Base-by-base conservation (phyloP, 2,888 invertebrate genomes). In the Leptinotarsa peninsularis region DNA sequence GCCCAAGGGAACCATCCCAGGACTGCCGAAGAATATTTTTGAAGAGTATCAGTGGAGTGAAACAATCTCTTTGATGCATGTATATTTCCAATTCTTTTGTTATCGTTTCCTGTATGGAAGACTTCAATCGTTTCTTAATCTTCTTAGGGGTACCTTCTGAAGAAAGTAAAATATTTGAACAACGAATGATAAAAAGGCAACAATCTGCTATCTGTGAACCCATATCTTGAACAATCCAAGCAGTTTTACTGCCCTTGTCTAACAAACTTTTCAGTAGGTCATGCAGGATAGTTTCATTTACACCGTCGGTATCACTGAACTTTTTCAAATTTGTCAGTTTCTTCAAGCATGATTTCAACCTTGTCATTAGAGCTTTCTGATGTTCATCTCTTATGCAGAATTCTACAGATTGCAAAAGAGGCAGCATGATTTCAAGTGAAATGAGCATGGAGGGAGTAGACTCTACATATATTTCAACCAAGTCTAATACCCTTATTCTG, bases 381-480 rank as follows among this genome's bases (percentile, higher is more conserved):
- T 93, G 91, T 74, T 90, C 91, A 79, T 94, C 93, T 82, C 91
- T 91, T 66, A 94, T 91, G 78, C 93, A 92, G 84, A 92, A 93
- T 85, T 94, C 94, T 2, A 94, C 86, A 81, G 93, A 90, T 80
- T 92, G 90, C 66, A 93, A 91, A 2, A 95, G 87, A 0, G 94
- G 92, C 10, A 93, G 88, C 82, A 95, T 91, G 88, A 94, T 92
- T 81, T 93, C 93, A 63, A 95, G 87, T 74, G 92, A 91, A 43
- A 93, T 88, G 56, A 92, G 90, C 91, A 95, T 91, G 0, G 92
- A 90, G 0, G 94, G 94, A 69, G 91, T 91, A 27, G 92, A 92
- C 81, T 94, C 93, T 54, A 94, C 85, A 85, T 94, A 95, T 80
- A 92, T 93, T 82, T 94, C 93, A 18, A 95, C 89, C 67, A 95